Base-by-base conservation (phyloP, 1,140 invertebrate genomes). In the Oncopodura yosiiana region DNA sequence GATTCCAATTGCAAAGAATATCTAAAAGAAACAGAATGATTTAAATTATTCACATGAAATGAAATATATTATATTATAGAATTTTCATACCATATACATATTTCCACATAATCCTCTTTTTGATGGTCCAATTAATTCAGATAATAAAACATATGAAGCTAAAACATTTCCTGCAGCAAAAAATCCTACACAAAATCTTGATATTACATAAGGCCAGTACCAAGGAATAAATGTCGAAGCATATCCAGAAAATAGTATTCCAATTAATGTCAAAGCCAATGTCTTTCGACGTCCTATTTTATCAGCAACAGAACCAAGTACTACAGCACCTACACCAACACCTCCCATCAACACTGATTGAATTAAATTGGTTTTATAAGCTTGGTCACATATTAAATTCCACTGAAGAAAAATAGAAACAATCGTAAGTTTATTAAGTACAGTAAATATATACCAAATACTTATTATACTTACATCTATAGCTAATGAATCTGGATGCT, bases 1-100 rank as follows among this genome's bases (percentile, higher is more conserved):
- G n/a, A 63, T 63, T 27, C 62, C 62, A 12, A 60, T 3, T 23
- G 58, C 58, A 51, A 63, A 63, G 34, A 60, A 60, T 11, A 43
- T 30, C 59, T 61, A 49, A 16, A 44, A 18, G 30, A 49, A 23
- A 41, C 39, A 26, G 23, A 34, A 41, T 6, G 6, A 41, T 9
- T 41, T 41, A 16, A 37, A n/a, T 27, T 19, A 45, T 41, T 4
- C 27, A 21, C 9, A 12, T 18, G 3, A 34, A 52, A 27, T 23
- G 6, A 8, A 4, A 32, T 23, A n/a, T 34, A 27, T 5, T 32
- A 1, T 12, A 19, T 3, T 14, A 49, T 49, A 30, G 9, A 9
- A 41, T 8, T 18, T 19, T 41, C 38, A 16, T 21, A 61, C 60
- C 53, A 52, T 48, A 58, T 52, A 54, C 14, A 62, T 56, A 29